These are phyloP conservation scores for Drosophila aldrichi DNA, from an alignment of 2,888 invertebrate species.

Conservation along the genomic window DNA sequence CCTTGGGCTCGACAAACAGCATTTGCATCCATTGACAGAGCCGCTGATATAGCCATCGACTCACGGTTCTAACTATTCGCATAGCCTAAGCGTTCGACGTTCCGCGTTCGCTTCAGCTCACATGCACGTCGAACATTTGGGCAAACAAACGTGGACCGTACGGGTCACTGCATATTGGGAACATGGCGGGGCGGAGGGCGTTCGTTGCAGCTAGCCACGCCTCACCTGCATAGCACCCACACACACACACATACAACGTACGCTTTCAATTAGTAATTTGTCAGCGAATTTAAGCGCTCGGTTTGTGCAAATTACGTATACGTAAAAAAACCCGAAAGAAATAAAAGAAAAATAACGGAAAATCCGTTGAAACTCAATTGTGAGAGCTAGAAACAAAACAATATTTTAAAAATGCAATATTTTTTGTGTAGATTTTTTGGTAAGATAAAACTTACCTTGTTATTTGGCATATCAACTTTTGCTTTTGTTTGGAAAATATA, in stretches of 20 bases:
- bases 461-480: slow-evolving; percentile 17
- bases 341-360: not conserved
- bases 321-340: slow-evolving; percentile 21
- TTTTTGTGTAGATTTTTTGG: too few species aligned
- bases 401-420: too few species aligned
- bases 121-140: slow-evolving; percentile 64
- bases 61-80: slow-evolving; percentile 41
- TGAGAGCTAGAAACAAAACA: slow-evolving; percentile 32
- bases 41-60: slow-evolving; percentile 28
- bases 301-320: slow-evolving; percentile 61
- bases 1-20: slow-evolving; percentile 58
- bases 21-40: slow-evolving; percentile 46
- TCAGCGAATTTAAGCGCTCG: slow-evolving; percentile 57
- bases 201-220: slow-evolving; percentile 30
- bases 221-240: slow-evolving; percentile 25
- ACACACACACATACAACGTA: slow-evolving; percentile 27
- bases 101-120: slow-evolving; percentile 46
- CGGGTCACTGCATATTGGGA: slow-evolving; percentile 78
- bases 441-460: not conserved
- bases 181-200: slow-evolving; percentile 22
- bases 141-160: slow-evolving; percentile 75
- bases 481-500: slow-evolving; percentile 3
- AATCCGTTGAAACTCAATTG: slow-evolving; percentile 62
- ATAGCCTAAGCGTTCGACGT: slow-evolving; percentile 39
- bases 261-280: slow-evolving; percentile 78